Evolutionary conservation across 2,113 vertebrate species (phyloP).

Genomic region (Clarias gariepinus): DNA sequence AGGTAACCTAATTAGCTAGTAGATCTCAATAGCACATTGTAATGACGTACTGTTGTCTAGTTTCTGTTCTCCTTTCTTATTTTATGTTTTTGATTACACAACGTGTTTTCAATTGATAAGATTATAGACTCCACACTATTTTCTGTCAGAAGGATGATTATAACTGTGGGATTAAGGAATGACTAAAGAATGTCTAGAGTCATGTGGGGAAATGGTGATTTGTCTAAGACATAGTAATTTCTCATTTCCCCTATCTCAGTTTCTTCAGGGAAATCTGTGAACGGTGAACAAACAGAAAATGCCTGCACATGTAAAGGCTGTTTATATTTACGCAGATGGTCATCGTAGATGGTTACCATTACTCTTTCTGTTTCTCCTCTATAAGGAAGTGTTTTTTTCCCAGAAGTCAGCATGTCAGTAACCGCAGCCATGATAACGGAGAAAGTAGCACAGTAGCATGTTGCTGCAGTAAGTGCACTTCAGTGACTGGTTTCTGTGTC

Average conservation of each 20-base stretch:
- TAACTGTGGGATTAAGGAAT: neutral
- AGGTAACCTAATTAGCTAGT: neutral
- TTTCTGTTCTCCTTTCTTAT: neutral
- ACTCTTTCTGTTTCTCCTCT: slow-evolving; percentile 17
- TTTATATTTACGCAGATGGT: slow-evolving; percentile 21
- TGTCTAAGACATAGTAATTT: neutral
- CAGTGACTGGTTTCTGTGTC: neutral
- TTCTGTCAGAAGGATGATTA: neutral
- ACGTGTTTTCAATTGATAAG: neutral
- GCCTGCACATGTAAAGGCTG: slow-evolving; percentile 4
- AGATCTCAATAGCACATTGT: neutral
- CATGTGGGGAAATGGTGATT: neutral
- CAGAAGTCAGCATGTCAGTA: slow-evolving; percentile 5
- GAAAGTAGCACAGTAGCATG: neutral
- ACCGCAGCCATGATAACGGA: neutral
- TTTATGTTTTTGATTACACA: neutral
- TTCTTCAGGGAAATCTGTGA: slow-evolving; percentile 5
- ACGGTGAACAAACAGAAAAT: neutral
- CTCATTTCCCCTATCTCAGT: neutral
- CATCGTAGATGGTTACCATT: neutral
- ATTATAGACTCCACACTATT: neutral
- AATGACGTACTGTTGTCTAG: neutral
- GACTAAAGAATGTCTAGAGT: neutral
- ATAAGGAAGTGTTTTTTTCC: slow-evolving; percentile 25
- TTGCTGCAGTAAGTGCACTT: neutral